Evolutionary conservation across 2,797 vertebrate species (phyloP), one percentile per base, ranked within the genome.

Genomic region (Falco peregrinus): DNA sequence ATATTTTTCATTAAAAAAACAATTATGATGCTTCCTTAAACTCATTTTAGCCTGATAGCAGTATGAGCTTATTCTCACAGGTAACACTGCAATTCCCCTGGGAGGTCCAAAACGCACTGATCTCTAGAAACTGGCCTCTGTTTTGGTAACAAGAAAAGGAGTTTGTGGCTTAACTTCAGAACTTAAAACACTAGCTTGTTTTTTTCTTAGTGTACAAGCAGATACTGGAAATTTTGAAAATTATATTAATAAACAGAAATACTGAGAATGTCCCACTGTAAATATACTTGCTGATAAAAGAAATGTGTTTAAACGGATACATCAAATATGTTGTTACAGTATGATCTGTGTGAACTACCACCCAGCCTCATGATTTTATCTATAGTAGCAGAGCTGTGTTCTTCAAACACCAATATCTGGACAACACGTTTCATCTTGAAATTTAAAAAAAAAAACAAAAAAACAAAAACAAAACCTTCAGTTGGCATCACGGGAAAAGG

Each of bases 381-480:
- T 18, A 2, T 1, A 29, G 39, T 7, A 63, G 48, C 17, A 70
- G 25, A 85, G 9, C 7, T 35, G n/a, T 41, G 16, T 45, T 90
- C 47, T 64, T 37, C 80, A 84, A 84, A 12, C 2, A 17, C 16
- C 25, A 64, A 21, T 4, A 13, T 4, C 57, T 41, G 20, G 73
- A 57, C 12, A 22, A 56, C 29, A 20, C 0, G 0, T 39, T 79
- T 22, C 5, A 24, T 5, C 41, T 41, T 51, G 16, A 33, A 65
- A 45, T 41, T 31, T 51, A 25, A 31, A 29, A 13, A 59, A 74
- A 13, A 17, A 10, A 22, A 17, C 13, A 15, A 4, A 14, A 11
- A 26, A 16, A 2, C 33, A 37, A 37, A 37, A 37, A 10, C 37
- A 10, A 33, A 24, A 0, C 1, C 9, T 71, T 64, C 39, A 35